A percentile compares a stretch with the other conserved stretches of the same genome.
phyloP scores from a whole-genome alignment of 2,113 vertebrate species.

The Theropithecus gelada region DNA sequence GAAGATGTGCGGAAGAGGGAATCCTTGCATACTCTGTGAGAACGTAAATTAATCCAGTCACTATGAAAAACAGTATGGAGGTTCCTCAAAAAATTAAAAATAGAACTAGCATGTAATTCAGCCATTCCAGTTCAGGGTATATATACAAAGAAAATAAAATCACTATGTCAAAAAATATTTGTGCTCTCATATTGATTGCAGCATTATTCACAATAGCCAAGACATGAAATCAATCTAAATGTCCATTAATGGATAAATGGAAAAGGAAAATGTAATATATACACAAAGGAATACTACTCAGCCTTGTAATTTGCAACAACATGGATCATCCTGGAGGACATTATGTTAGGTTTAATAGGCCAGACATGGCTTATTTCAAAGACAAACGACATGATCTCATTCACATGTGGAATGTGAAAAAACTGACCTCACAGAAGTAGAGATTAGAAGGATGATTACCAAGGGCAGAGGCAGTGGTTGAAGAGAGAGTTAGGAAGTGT shows the following conservation, averaged over 20 bases:
- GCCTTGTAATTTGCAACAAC: neutral
- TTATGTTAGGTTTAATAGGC: neutral
- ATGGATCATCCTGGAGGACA: neutral
- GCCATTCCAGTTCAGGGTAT: neutral
- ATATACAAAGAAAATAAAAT: neutral
- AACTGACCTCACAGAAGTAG: neutral
- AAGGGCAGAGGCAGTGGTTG: neutral
- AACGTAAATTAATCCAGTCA: neutral
- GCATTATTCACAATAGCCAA: neutral
- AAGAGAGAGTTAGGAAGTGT: neutral
- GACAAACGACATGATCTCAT: neutral
- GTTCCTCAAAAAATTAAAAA: neutral
- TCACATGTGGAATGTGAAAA: neutral
- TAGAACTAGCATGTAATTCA: neutral
- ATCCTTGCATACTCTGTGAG: neutral
- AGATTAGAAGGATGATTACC: neutral
- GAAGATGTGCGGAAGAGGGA: neutral
- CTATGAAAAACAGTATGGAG: neutral
- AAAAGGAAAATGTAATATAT: neutral
- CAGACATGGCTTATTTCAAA: neutral
- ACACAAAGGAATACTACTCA: neutral
- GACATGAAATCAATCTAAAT: neutral
- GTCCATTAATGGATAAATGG: neutral
- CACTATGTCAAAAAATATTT: neutral
- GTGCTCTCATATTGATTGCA: neutral